Percentiles rank a stretch among this genome's conserved stretches.
Conservation (phyloP, 2,797 vertebrate species). For the Oreochromis grahami region DNA sequence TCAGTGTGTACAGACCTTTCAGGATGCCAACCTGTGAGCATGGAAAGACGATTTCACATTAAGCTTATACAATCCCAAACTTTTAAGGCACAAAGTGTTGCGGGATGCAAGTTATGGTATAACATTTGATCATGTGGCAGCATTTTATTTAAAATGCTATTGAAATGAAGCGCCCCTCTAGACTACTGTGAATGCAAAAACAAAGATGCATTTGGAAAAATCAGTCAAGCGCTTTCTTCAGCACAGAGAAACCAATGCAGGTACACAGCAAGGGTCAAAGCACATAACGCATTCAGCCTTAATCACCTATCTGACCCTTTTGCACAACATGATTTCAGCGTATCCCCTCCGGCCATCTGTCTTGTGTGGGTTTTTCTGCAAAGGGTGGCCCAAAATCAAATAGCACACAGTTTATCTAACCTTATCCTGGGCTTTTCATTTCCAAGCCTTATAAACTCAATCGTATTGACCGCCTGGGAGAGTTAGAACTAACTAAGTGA, state of each 20-base stretch:
- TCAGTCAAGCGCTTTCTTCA: neutral
- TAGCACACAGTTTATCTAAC: constrained; percentile 89
- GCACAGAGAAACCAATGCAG: neutral
- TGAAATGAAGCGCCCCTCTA: neutral
- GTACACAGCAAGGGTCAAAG: constrained; percentile 18
- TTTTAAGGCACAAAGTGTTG: neutral
- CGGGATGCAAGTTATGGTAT: neutral
- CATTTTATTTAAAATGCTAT: neutral
- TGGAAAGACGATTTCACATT: constrained; percentile 18
- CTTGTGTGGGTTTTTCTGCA: constrained; percentile 54
- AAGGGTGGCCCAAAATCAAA: constrained; percentile 72
- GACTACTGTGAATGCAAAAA: neutral
- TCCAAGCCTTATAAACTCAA: constrained; percentile 96
- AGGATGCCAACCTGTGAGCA: constrained; percentile 61
- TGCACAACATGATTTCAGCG: constrained; percentile 38
- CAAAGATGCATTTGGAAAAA: neutral
- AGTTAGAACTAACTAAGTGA: constrained; percentile 95
- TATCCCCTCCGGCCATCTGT: constrained; percentile 62
- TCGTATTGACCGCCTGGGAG: constrained; percentile 92
- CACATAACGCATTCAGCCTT: constrained; percentile 24
- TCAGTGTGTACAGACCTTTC: constrained; percentile 51
- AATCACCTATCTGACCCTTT: constrained; percentile 49
- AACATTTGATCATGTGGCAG: neutral
- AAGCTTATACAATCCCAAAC: neutral
- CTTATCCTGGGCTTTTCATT: constrained; percentile 93